Evolutionary conservation across 2,888 invertebrate species (phyloP), one percentile per base, ranked within the genome.

Genomic region (Calliphora vomitoria): DNA sequence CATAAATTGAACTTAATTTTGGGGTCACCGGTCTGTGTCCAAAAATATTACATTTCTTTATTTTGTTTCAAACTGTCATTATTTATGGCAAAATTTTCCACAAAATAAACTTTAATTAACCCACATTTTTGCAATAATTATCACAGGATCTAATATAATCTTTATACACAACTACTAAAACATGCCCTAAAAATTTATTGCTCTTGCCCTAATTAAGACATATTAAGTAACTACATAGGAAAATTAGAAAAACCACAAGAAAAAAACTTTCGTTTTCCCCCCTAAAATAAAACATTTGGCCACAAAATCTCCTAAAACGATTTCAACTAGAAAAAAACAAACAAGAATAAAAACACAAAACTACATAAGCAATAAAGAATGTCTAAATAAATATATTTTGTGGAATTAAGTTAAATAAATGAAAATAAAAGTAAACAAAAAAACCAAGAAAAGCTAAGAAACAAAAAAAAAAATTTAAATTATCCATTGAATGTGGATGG

Each of bases 111-210:
- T 58, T 72, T 47, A 79, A 72, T 84, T 66, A 38, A 66, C 44
- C 44, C 35, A 66, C 71, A 58, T 72, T 64, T 55, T 79, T 85
- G 68, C 60, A 60, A 69, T 80, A 74, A 79, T 81, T 81, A 64
- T 55, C 38, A 6, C 81, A 41, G 15, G 10, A 79, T 69, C 68
- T 20, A 20, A n/a, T 50, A 11, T 25, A 79, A 35, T 64, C 55
- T 47, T 74, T 8, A 44, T 41, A 58, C 15, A 13, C 15, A 55
- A 4, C 31, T 53, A 35, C 20, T 13, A 18, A 25, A 72, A 55
- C 25, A 64, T 72, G 47, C 11, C 62, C 25, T 15, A 80, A 71
- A 80, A 60, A 62, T 38, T 55, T 66, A 82, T 74, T 64, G 55
- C 47, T 68, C 47, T 68, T 76, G 38, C 6, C 50, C 76, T 76